Evolutionary conservation across 23 tunicate species (phyloP).

Genomic region (Trididemnum nubilum): DNA sequence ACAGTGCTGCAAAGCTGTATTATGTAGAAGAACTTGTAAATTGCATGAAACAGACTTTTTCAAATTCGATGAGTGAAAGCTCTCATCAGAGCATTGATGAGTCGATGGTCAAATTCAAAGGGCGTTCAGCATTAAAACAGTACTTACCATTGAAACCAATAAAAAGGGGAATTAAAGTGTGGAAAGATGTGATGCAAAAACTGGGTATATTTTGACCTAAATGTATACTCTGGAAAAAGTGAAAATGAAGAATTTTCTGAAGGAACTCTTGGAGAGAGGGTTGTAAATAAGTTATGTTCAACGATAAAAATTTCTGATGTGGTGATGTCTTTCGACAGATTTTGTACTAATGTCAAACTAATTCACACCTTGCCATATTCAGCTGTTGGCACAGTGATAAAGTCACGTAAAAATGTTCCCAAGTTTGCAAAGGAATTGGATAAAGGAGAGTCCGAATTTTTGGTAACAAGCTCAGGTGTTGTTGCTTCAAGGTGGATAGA

Average conservation of each 20-base stretch:
- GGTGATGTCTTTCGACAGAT: constrained; percentile 35
- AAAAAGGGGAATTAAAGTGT: constrained; percentile 31
- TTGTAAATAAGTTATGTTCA: constrained; percentile 16
- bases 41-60: constrained; percentile 24
- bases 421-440: constrained; percentile 10
- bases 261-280: constrained; percentile 21
- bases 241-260: constrained; percentile 25
- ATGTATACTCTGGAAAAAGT: constrained; percentile 14
- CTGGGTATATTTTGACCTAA: constrained; percentile 25
- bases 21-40: constrained; percentile 24
- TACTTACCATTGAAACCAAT: constrained; percentile 27
- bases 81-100: constrained; percentile 27
- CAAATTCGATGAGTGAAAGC: constrained; percentile 27
- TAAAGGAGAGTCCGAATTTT: constrained; percentile 26
- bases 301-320: constrained; percentile 30
- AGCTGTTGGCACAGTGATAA: constrained; percentile 19
- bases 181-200: constrained; percentile 31
- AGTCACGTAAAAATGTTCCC: constrained; percentile 23
- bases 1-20: constrained; percentile 27
- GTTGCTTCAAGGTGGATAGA: constrained; percentile 28
- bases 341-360: constrained; percentile 18
- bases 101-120: constrained; percentile 37
- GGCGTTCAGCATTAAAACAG: constrained; percentile 27
- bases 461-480: constrained; percentile 29
- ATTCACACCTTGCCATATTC: constrained; percentile 20